Conservation (phyloP, 2,888 invertebrate genomes). For the Chouioia cunea region DNA sequence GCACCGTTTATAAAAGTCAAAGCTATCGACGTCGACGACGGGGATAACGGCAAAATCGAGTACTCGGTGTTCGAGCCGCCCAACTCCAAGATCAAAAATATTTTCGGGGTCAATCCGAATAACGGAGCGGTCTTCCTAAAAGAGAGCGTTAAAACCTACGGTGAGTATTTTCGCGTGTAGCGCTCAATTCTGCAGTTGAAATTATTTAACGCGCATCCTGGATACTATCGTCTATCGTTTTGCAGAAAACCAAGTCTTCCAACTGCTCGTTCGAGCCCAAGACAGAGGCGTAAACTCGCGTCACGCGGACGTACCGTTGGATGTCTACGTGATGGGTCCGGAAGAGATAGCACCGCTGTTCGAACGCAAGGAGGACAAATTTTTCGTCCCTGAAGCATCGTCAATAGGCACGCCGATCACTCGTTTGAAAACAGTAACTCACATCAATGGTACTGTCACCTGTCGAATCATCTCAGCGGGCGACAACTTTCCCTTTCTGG, state of each 20-base stretch:
- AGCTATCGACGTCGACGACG: slow-evolving; percentile 86
- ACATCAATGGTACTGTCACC: slow-evolving; percentile 74
- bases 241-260: slow-evolving; percentile 82
- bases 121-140: slow-evolving; percentile 81
- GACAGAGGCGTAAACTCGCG: slow-evolving; percentile 84
- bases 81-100: slow-evolving; percentile 72
- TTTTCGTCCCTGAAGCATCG: slow-evolving; percentile 85
- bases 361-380: slow-evolving; percentile 80
- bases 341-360: slow-evolving; percentile 81
- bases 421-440: slow-evolving; percentile 76
- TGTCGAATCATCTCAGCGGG: slow-evolving; percentile 76
- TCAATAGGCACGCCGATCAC: slow-evolving; percentile 79
- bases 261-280: slow-evolving; percentile 90
- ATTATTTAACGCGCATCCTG: not conserved
- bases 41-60: slow-evolving; percentile 77
- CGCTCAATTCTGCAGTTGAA: slow-evolving; percentile 17
- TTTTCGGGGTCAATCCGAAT: slow-evolving; percentile 81
- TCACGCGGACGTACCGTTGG: slow-evolving; percentile 85
- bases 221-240: slow-evolving; percentile 44
- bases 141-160: slow-evolving; percentile 73
- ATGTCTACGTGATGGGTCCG: slow-evolving; percentile 81
- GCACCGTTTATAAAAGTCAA: slow-evolving; percentile 75
- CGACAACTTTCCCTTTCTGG: slow-evolving; percentile 74
- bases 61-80: slow-evolving; percentile 84
- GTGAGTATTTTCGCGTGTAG: slow-evolving; percentile 54